Evolutionary conservation across 2,888 invertebrate genomes (phyloP).

Genomic region (Aspidiotus rigidus): DNA sequence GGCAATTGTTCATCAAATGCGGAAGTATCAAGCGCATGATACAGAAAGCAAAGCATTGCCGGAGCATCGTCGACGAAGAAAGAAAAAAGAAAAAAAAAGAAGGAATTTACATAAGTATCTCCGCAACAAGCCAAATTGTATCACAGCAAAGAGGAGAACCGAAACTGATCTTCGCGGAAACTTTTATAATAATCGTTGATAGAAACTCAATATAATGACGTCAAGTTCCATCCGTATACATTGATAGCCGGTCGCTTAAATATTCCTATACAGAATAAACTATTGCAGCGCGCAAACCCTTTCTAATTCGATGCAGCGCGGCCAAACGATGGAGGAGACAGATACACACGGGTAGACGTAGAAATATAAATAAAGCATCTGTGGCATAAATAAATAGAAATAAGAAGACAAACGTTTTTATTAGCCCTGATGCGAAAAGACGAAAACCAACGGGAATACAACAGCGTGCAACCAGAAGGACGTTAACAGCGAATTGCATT

Average conservation of each 20-base stretch:
- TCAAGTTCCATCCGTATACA: not conserved
- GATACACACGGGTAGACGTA: not conserved
- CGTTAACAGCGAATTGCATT: not conserved
- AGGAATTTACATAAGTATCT: not conserved
- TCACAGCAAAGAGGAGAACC: not conserved
- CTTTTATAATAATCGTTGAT: slow-evolving; percentile 4
- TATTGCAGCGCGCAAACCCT: not conserved
- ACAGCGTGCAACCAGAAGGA: not conserved
- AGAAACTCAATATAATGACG: not conserved
- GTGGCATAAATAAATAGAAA: no score
- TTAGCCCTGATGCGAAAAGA: not conserved
- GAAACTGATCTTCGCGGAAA: not conserved
- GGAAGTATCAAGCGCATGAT: no score
- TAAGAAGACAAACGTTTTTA: not conserved
- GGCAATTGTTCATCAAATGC: not conserved
- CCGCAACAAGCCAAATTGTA: not conserved
- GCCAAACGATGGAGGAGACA: not conserved
- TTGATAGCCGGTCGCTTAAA: no score
- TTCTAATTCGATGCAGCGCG: not conserved
- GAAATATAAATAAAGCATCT: not conserved
- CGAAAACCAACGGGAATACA: not conserved
- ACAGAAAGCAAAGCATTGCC: no score
- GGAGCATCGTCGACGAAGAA: no score
- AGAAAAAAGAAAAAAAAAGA: not conserved
- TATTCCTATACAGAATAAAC: not conserved